phyloP scores from a whole-genome alignment of 2,888 invertebrate species.

The Thereva nobilitata region DNA sequence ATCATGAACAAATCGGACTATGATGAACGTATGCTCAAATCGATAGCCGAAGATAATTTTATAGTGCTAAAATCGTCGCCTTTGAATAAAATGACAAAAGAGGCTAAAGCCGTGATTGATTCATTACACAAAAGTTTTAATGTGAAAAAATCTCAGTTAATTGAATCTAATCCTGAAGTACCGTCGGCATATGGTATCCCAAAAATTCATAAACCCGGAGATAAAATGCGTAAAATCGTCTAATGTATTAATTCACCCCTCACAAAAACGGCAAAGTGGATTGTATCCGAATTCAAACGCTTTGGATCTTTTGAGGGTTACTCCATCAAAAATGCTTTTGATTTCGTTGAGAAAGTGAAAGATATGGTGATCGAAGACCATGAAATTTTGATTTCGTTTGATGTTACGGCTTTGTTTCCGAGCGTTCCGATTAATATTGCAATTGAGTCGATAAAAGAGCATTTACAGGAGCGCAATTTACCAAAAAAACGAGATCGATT shows the following conservation, averaged over 20 bases:
- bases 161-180: conserved; percentile 1
- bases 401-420: background rate
- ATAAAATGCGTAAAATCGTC: conserved; percentile 14
- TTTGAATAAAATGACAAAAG: no score
- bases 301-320: background rate
- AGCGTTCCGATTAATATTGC: background rate
- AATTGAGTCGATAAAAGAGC: no score
- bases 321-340: background rate
- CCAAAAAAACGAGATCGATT: no score
- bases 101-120: no score
- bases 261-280: background rate
- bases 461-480: no score
- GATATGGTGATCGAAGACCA: background rate
- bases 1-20: no score
- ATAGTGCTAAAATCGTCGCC: no score
- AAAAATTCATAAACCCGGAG: conserved; percentile 17
- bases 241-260: background rate
- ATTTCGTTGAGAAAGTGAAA: background rate
- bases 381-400: background rate
- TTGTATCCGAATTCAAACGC: background rate
- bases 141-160: no score
- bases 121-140: no score
- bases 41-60: no score
- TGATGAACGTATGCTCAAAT: no score
- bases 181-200: conserved; percentile 10